phyloP scores from a whole-genome alignment of 2,888 invertebrate genomes.

The Monoplex corrugatus region DNA sequence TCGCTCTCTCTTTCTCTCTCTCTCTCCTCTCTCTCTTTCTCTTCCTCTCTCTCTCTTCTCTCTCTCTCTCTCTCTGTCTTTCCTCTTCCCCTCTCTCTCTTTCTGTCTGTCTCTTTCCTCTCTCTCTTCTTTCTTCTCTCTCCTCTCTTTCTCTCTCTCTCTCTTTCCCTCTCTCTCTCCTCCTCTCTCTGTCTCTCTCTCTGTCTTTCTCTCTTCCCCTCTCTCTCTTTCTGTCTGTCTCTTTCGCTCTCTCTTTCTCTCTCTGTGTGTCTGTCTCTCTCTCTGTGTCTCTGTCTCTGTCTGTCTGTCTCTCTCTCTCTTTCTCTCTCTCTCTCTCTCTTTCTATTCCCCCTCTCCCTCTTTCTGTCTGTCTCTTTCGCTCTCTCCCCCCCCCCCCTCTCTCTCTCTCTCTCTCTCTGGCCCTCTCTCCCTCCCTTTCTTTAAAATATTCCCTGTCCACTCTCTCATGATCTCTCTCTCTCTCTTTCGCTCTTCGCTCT shows the following conservation, averaged over 20 bases:
- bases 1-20: conserved; percentile 4
- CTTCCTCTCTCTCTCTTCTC: neutral
- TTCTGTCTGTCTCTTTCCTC: conserved; percentile 34
- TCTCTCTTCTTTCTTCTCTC: neutral
- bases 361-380: neutral
- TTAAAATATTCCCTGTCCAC: too few species aligned
- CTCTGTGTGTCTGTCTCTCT: conserved; percentile 37
- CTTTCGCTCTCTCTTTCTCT: conserved; percentile 10
- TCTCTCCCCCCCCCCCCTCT: neutral
- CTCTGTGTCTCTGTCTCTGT: conserved; percentile 31
- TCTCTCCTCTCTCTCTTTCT: conserved; percentile 15
- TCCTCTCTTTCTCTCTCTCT: too few species aligned
- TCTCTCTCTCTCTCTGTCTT: conserved; percentile 29
- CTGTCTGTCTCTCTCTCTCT: conserved; percentile 34
- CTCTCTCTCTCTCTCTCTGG: neutral
- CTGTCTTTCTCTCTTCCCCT: conserved; percentile 11
- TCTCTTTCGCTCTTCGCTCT: conserved; percentile 16
- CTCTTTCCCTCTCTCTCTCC: neutral
- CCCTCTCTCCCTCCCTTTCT: too few species aligned
- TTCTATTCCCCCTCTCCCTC: neutral
- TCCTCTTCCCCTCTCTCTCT: conserved; percentile 37
- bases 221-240: conserved; percentile 11
- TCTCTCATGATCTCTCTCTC: too few species aligned
- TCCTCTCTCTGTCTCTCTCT: conserved; percentile 33
- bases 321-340: conserved; percentile 15